These are phyloP conservation scores for Laterallus jamaicensis DNA, from an alignment of 2,113 vertebrate genomes.

Conservation along the genomic window DNA sequence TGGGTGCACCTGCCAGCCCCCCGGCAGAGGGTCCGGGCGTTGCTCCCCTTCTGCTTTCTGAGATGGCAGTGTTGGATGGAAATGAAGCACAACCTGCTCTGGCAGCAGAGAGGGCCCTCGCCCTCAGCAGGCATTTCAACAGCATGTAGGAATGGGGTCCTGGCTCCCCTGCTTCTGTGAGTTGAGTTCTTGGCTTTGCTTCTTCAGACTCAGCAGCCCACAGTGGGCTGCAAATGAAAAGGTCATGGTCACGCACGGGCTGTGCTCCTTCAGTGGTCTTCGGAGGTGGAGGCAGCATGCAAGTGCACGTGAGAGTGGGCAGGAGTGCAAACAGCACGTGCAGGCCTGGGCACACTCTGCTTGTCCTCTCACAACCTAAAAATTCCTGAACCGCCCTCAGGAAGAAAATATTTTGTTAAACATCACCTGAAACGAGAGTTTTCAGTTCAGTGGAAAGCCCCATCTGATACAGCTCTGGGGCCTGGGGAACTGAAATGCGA, in stretches of 20 bases:
- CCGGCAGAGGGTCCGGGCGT: accelerated
- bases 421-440: not conserved
- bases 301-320: not conserved
- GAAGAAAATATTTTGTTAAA: not conserved
- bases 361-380: not conserved
- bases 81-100: not conserved
- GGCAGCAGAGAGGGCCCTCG: not conserved
- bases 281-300: not conserved
- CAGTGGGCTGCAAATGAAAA: not conserved
- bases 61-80: not conserved
- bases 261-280: not conserved
- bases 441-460: not conserved
- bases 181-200: not conserved
- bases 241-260: not conserved
- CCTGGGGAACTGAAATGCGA: not conserved
- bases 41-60: not conserved
- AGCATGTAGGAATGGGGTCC: not conserved
- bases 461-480: not conserved
- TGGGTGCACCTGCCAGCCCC: accelerated
- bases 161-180: not conserved
- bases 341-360: not conserved
- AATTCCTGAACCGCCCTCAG: not conserved
- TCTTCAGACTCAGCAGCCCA: not conserved
- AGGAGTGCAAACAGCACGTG: not conserved
- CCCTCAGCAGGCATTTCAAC: not conserved